Evolutionary conservation across 2,113 vertebrate genomes (phyloP).

Genomic region (Ptyas mucosa): DNA sequence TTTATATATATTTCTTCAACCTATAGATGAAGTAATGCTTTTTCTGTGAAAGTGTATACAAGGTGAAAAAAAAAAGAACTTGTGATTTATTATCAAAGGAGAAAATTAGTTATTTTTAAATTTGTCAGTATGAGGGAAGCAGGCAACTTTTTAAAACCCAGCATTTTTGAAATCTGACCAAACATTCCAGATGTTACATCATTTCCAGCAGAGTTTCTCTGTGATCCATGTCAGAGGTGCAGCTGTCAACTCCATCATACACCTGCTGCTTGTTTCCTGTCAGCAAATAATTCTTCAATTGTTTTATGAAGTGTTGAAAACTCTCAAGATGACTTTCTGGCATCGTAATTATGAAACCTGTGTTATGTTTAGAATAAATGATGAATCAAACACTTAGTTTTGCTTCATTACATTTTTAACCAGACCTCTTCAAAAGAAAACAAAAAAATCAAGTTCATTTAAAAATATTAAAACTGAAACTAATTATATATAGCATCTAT

Average conservation of each 20-base stretch:
- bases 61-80: neutral
- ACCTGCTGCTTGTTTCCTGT: slow-evolving; percentile 64
- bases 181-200: slow-evolving; percentile 69
- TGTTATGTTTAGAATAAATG: slow-evolving; percentile 22
- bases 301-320: slow-evolving; percentile 57
- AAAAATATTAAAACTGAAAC: neutral
- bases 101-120: neutral
- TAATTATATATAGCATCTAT: neutral
- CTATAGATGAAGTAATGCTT: neutral
- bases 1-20: neutral
- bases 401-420: slow-evolving; percentile 10
- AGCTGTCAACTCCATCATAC: slow-evolving; percentile 67
- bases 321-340: slow-evolving; percentile 35
- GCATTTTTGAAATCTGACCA: slow-evolving; percentile 64
- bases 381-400: neutral
- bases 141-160: slow-evolving; percentile 44
- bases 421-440: neutral
- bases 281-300: slow-evolving; percentile 64
- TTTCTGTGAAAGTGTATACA: neutral
- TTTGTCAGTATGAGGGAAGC: slow-evolving; percentile 46
- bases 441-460: neutral
- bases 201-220: slow-evolving; percentile 53
- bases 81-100: neutral
- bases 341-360: slow-evolving; percentile 37
- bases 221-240: slow-evolving; percentile 69